A percentile compares a stretch with the other conserved stretches of the same genome.
These are phyloP conservation scores for Pelusios castaneus DNA, from an alignment of 2,113 vertebrate species.

Conservation along the genomic window DNA sequence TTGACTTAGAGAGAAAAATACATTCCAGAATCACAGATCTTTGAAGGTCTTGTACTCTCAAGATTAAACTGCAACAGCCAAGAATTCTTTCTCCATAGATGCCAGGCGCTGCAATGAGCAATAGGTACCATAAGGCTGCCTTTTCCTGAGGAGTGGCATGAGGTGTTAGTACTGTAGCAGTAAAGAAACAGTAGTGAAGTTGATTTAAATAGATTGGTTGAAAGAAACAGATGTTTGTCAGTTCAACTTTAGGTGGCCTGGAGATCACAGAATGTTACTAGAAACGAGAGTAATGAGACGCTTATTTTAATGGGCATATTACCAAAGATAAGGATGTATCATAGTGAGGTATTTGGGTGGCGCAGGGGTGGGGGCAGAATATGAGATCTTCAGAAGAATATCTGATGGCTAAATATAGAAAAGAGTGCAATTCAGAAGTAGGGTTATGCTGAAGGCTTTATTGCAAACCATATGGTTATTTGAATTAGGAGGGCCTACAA, in stretches of 20 bases:
- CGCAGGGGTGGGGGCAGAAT: not conserved
- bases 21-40: not conserved
- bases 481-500: not conserved
- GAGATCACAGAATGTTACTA: not conserved
- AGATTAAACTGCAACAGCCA: not conserved
- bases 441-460: not conserved
- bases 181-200: not conserved
- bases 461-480: not conserved
- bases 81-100: not conserved
- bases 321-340: not conserved
- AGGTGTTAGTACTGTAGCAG: not conserved
- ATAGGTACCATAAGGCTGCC: not conserved
- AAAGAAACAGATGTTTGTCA: not conserved
- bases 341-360: not conserved
- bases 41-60: not conserved
- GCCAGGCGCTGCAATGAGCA: not conserved
- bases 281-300: not conserved
- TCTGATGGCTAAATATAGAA: not conserved
- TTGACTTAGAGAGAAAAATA: not conserved
- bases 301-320: not conserved
- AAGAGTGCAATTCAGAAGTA: not conserved
- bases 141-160: not conserved
- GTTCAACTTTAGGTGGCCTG: not conserved
- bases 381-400: not conserved
- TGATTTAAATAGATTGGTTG: not conserved